phyloP scores from a whole-genome alignment of 2,888 invertebrate genomes.

The Leptogaster cylindrica region DNA sequence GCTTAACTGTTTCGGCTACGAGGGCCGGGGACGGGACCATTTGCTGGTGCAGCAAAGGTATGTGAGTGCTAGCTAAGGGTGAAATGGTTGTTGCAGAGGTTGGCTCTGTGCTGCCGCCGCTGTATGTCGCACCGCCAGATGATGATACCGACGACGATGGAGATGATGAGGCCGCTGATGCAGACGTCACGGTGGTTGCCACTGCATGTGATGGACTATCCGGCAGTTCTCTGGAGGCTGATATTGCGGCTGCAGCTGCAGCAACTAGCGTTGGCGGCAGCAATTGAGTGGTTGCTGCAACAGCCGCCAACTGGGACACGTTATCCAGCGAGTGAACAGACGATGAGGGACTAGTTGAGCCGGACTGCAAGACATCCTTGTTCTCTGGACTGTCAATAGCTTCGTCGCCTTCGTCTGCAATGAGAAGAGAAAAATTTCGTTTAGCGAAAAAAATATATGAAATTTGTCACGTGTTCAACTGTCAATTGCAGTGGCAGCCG shows the following conservation, averaged over 20 bases:
- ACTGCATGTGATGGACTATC: slow-evolving; percentile 39
- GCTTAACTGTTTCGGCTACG: slow-evolving; percentile 19
- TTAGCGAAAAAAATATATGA: too few species aligned
- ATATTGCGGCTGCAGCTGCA: slow-evolving; percentile 26
- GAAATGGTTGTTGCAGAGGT: slow-evolving; percentile 43
- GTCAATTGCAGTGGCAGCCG: slow-evolving; percentile 7
- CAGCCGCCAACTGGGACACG: slow-evolving; percentile 18
- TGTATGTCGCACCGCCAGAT: slow-evolving; percentile 48
- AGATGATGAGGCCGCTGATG: slow-evolving; percentile 27
- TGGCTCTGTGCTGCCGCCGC: slow-evolving; percentile 45
- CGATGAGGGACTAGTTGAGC: slow-evolving; percentile 47
- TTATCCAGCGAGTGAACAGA: slow-evolving; percentile 36
- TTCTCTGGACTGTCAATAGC: slow-evolving; percentile 33
- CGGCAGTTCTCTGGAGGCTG: slow-evolving; percentile 7
- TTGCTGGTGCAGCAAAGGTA: slow-evolving; percentile 21
- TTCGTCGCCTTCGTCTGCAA: slow-evolving; percentile 46
- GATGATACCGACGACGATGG: slow-evolving; percentile 39
- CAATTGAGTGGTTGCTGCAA: slow-evolving; percentile 2
- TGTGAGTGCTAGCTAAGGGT: slow-evolving; percentile 15
- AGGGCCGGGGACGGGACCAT: neutral
- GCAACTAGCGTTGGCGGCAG: slow-evolving; percentile 8
- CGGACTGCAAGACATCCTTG: slow-evolving; percentile 37
- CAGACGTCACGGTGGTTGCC: slow-evolving; percentile 19
- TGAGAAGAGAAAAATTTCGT: neutral
- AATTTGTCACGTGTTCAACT: too few species aligned